phyloP scores from a whole-genome alignment of 1,140 invertebrate species.

The Drosophila sproati region DNA sequence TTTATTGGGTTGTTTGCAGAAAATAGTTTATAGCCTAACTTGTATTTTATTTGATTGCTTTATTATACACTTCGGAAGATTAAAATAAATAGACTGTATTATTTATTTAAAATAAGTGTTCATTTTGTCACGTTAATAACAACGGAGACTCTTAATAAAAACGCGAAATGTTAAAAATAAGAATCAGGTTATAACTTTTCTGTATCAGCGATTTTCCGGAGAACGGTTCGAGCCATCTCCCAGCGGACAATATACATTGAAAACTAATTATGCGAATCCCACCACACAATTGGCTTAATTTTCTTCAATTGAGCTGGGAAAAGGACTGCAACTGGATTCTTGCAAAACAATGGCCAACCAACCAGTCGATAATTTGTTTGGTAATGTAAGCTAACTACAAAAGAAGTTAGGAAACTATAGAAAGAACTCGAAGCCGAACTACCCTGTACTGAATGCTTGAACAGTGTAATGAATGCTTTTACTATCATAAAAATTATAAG shows the following conservation, averaged over 20 bases:
- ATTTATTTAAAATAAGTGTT: no score
- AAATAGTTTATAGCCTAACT: no score
- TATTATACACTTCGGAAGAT: no score
- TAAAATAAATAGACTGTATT: no score
- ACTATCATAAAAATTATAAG: neutral
- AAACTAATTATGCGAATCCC: conserved; percentile 63
- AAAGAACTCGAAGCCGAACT: neutral
- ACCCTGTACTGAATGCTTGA: neutral
- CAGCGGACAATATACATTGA: conserved; percentile 23
- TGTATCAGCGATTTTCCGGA: no score
- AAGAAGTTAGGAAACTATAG: conserved; percentile 13
- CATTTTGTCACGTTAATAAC: no score
- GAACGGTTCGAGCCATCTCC: no score
- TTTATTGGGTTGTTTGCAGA: no score
- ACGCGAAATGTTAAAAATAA: no score
- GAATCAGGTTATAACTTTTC: no score
- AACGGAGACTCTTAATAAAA: no score
- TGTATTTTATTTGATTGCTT: no score
- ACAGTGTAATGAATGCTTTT: neutral
- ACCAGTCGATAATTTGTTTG: conserved; percentile 71
- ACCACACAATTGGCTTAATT: conserved; percentile 42
- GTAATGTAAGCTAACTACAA: conserved; percentile 27
- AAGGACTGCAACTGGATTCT: conserved; percentile 9
- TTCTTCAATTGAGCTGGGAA: conserved; percentile 38
- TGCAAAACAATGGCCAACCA: conserved; percentile 43